phyloP scores from a whole-genome alignment of 2,888 invertebrate genomes.

The Caenorhabditis sinica region DNA sequence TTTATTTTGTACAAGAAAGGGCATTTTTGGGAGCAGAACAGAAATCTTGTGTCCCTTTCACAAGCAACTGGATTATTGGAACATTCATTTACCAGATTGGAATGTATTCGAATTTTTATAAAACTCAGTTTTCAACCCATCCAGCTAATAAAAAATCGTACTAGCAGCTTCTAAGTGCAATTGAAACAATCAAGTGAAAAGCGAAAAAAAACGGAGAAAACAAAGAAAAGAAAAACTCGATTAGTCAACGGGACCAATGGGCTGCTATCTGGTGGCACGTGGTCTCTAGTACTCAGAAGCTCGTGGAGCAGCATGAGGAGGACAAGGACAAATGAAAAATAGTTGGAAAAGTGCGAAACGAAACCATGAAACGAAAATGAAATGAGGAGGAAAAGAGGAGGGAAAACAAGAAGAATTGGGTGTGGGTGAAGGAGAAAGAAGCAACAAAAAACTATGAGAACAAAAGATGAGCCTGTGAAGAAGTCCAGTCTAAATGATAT shows the following conservation, averaged over 20 bases:
- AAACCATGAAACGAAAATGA: conserved; percentile 35
- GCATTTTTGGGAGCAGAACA: not conserved
- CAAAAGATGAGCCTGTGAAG: conserved; percentile 1
- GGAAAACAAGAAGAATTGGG: conserved; percentile 3
- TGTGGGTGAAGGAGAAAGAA: conserved; percentile 9
- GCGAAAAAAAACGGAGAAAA: conserved; percentile 9
- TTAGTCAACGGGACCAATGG: conserved; percentile 46
- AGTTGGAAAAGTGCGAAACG: conserved; percentile 42
- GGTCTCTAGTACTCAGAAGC: conserved; percentile 13
- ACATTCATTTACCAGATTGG: too few species aligned
- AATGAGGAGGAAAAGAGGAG: conserved; percentile 20
- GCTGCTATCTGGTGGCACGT: conserved; percentile 33
- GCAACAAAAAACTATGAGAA: conserved; percentile 3
- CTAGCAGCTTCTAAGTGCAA: not conserved
- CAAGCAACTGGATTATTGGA: not conserved
- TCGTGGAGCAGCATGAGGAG: not conserved
- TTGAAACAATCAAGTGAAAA: not conserved
- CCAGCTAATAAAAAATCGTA: too few species aligned
- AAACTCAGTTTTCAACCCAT: too few species aligned
- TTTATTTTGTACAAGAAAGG: not conserved
- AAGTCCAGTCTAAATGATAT: conserved; percentile 7
- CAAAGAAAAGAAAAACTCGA: conserved; percentile 32
- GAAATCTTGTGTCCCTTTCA: too few species aligned
- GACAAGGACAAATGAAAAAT: conserved; percentile 54
- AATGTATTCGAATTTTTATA: too few species aligned